Evolutionary conservation across 1,140 invertebrate species (phyloP), one percentile per base, ranked within the genome.

Genomic region (Trachymyrmex septentrionalis): DNA sequence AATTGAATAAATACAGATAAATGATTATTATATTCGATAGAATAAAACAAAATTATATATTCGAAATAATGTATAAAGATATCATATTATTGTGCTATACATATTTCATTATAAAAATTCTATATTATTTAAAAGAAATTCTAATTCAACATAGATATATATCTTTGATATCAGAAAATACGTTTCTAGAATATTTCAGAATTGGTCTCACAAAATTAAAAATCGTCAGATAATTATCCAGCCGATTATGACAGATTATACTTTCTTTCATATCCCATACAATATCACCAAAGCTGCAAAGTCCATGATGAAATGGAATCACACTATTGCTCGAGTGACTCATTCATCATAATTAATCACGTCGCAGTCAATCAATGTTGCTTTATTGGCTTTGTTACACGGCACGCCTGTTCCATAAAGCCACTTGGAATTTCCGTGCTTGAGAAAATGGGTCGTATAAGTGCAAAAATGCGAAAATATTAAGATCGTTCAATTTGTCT

Each of bases 261-360:
- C 30, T 77, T 14, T n/a, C 38, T 80, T 80, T 67, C n/a, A 30
- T 3, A 30, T 34, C 30, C 24, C 12, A 66, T 24, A 53, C 38
- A 50, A 67, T 80, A 53, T 78, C 19, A 66, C 2, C 27, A 64
- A 77, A 50, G 14, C 1, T 9, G 19, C 38, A 24, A 48, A 78
- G 7, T 64, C 4, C 24, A 19, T n/a, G 10, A n/a, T 19, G 16
- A 50, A 78, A 78, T 21, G 19, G 24, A 66, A 50, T 77, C 1
- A 27, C n/a, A 48, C n/a, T 77, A 44, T 63, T 64, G 27, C 24
- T 67, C 44, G 14, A 10, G 4, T 34, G 44, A 38, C 61, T 80
- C 44, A 86, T 88, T 75, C 44, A 53, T 88, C 73, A 80, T 80
- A 88, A 89, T 89, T 89, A 89, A 88, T 89, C 88, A 75, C 21